Evolutionary conservation across 1,140 invertebrate genomes (phyloP).

Genomic region (Dreissena rostriformis): DNA sequence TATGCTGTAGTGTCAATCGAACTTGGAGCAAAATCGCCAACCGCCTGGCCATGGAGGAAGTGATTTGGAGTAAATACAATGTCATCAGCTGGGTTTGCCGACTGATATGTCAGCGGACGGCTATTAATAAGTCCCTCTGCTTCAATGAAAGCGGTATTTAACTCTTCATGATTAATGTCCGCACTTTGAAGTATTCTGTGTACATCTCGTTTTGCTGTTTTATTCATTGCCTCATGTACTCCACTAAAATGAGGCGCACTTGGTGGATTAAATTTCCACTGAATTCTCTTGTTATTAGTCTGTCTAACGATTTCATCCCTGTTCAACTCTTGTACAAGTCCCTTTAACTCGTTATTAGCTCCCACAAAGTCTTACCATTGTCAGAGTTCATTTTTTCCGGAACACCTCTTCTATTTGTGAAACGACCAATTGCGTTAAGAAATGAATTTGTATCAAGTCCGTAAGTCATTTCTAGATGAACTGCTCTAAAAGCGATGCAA

Average conservation of each 20-base stretch:
- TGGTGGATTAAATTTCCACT: constrained; percentile 44
- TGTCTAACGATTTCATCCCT: not conserved
- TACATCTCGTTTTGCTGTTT: constrained; percentile 15
- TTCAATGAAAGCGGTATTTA: constrained; percentile 20
- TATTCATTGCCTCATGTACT: constrained; percentile 11
- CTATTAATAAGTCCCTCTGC: constrained; percentile 41
- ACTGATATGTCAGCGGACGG: constrained; percentile 30
- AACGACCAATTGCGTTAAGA: constrained; percentile 19
- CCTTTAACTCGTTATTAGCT: constrained; percentile 9
- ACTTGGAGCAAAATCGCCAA: constrained; percentile 38
- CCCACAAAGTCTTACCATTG: constrained; percentile 26
- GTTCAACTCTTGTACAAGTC: constrained; percentile 4
- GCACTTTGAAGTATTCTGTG: constrained; percentile 7
- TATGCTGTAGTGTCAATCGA: constrained; percentile 2
- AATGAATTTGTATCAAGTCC: constrained; percentile 36
- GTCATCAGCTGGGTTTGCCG: too few species aligned
- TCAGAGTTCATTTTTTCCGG: constrained; percentile 15
- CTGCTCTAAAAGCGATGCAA: constrained; percentile 12
- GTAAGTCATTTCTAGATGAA: constrained; percentile 25
- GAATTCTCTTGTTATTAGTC: constrained; percentile 1
- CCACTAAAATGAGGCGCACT: constrained; percentile 21
- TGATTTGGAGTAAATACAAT: not conserved
- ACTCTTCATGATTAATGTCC: constrained; percentile 32
- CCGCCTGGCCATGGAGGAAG: constrained; percentile 15
- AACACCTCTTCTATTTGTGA: constrained; percentile 19